Base-by-base conservation (phyloP, 1,140 invertebrate species). In the Lordiphosa collinella region DNA sequence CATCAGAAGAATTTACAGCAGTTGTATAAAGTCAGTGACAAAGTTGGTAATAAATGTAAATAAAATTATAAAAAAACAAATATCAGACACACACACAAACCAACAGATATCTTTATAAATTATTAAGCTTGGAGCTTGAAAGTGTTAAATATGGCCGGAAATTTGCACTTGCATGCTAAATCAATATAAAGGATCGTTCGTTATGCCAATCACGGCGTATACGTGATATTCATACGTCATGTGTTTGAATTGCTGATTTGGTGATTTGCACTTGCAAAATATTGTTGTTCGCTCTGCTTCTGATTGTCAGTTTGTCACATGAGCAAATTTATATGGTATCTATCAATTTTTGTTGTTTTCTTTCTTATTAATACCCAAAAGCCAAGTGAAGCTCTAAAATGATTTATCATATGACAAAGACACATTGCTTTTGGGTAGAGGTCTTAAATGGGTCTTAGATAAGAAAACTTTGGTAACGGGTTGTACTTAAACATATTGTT, bases 331-430 rank as follows among this genome's bases (percentile, higher is more conserved):
- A 54, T 44, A 75, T 50, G 25, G 25, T 29, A 62, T 56, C 54
- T 84, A 80, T 76, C 70, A 71, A 47, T 63, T 53, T 43, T 12
- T 29, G 7, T 29, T 29, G 9, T 4, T 14, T 7, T 48, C 34
- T 34, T 58, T 18, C 43, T 51, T 72, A 63, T 34, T 38, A 38
- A 71, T 43, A 58, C 53, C 16, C 6, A 48, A 69, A 64, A 51
- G 57, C 37, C 52, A 11, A 25, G 44, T 56, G 56, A 52, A 51
- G 61, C 53, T 47, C 56, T 48, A 36, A 49, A 36, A 37, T 67
- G 71, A 80, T 82, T 70, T 76, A 80, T 80, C 61, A 63, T 44
- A 62, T 79, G 74, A 64, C 68, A 69, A 41, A 72, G 62, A 52
- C 49, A 34, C 65, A 68, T 68, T 44, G 41, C 48, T 10, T 40